Evolutionary conservation across 2,888 invertebrate genomes (phyloP).

Genomic region (Eupithecia dodoneata): DNA sequence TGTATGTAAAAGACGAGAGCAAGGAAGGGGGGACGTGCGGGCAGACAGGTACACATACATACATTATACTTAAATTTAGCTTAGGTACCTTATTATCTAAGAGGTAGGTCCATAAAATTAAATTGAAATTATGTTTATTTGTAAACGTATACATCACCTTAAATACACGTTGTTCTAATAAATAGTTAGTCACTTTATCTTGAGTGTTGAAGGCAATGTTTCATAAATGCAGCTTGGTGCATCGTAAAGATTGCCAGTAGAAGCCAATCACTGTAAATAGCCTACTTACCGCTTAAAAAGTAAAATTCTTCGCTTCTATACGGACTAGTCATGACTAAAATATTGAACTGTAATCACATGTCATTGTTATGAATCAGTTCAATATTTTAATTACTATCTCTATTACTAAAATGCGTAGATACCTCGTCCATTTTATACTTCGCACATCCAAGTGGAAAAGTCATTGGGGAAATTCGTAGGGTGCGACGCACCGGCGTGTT

Average conservation of each 20-base stretch:
- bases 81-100: no score
- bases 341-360: background rate
- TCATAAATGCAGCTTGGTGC: background rate
- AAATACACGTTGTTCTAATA: background rate
- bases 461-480: conserved; percentile 81
- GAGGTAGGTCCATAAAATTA: no score
- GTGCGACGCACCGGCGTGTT: conserved; percentile 79
- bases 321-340: no score
- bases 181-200: no score
- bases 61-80: no score
- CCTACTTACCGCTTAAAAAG: background rate
- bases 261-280: background rate
- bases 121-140: no score
- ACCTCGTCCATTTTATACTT: conserved; percentile 47
- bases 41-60: no score
- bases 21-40: no score
- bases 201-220: background rate
- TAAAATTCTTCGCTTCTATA: background rate
- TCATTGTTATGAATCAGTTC: background rate
- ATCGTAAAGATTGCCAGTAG: background rate
- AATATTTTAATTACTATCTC: background rate
- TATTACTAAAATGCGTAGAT: background rate
- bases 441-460: conserved; percentile 76
- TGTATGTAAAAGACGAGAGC: no score
- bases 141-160: no score